Base-by-base conservation (phyloP, 2,797 vertebrate genomes). In the Gallinago solitaria region DNA sequence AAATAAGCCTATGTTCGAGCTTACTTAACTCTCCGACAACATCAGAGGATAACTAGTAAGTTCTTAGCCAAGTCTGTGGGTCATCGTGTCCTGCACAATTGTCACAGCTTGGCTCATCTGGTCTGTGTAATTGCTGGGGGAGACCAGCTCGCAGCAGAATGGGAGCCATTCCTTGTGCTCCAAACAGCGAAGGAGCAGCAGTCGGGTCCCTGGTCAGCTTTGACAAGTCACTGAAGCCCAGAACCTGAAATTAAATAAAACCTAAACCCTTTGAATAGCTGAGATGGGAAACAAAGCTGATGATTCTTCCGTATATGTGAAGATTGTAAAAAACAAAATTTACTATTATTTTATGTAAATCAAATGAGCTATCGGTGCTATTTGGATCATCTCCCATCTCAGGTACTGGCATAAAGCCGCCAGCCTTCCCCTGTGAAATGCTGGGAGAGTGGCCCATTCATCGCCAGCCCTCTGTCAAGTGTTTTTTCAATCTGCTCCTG, bases 391-490 rank as follows among this genome's bases (percentile, higher is more conserved):
- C 84, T 81, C 61, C 65, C 92, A 21, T 86, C 92, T 92, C 89
- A 90, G 93, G 90, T 94, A 53, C 68, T 65, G 86, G 83, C 88
- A 64, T 43, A 79, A 75, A 92, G 67, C 84, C 82, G 87, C 82
- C 71, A 61, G 53, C 84, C 57, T 74, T 89, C 73, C 60, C 81
- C 71, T 84, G 83, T 45, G 81, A 64, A 89, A 56, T 0, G 25
- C 86, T 95, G 95, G 90, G 90, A 96, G 96, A 87, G 73, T 41
- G 48, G 86, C 69, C 81, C 90, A 84, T 95, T 95, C 87, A 75
- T 56, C 14, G 16, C 92, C 64, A 82, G 94, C 82, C 88, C 88
- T 32, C 94, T 78, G 83, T 89, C 76, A 78, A 95, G 70, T 76
- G 80, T 68, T 96, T 87, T 96, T 87, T 82, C 92, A 93, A 1